Conservation (phyloP, 2,113 vertebrate species). For the Plestiodon gilberti region DNA sequence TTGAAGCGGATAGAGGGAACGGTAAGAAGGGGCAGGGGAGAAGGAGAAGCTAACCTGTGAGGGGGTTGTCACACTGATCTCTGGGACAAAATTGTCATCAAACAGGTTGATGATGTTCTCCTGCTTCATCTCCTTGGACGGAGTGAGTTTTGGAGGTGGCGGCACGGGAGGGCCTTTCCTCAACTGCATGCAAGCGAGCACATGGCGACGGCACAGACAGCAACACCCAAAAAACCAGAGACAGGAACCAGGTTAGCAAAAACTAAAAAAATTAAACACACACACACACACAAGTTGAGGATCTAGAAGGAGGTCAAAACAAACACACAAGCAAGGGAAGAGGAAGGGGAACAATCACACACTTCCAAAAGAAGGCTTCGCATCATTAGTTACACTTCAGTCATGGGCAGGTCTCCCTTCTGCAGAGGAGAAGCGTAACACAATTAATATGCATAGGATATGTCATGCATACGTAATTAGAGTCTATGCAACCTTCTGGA, state of each 20-base stretch:
- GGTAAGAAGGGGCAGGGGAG: slow-evolving; percentile 54
- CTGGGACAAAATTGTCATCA: slow-evolving; percentile 91
- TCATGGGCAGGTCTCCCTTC: slow-evolving; percentile 50
- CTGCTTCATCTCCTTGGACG: slow-evolving; percentile 94
- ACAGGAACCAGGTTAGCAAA: slow-evolving; percentile 78
- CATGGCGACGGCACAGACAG: slow-evolving; percentile 60
- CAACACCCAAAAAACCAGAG: slow-evolving; percentile 77
- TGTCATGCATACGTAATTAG: slow-evolving; percentile 72
- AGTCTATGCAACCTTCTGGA: slow-evolving; percentile 72
- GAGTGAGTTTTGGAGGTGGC: slow-evolving; percentile 96
- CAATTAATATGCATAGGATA: slow-evolving; percentile 72
- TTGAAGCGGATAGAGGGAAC: slow-evolving; percentile 45
- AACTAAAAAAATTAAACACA: slow-evolving; percentile 35
- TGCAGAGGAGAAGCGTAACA: slow-evolving; percentile 75
- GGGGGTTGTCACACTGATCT: slow-evolving; percentile 96
- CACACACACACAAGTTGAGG: slow-evolving; percentile 40
- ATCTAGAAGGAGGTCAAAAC: slow-evolving; percentile 1
- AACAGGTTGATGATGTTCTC: slow-evolving; percentile 97
- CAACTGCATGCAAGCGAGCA: slow-evolving; percentile 84
- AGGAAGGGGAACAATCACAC: slow-evolving; percentile 27
- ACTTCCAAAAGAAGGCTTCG: slow-evolving; percentile 70
- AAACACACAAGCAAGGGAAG: not conserved
- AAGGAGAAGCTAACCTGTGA: slow-evolving; percentile 89
- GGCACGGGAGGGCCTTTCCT: slow-evolving; percentile 92
- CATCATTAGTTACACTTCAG: slow-evolving; percentile 76